Conservation (phyloP, 2,888 invertebrate species). For the Opisthograptis luteolata region DNA sequence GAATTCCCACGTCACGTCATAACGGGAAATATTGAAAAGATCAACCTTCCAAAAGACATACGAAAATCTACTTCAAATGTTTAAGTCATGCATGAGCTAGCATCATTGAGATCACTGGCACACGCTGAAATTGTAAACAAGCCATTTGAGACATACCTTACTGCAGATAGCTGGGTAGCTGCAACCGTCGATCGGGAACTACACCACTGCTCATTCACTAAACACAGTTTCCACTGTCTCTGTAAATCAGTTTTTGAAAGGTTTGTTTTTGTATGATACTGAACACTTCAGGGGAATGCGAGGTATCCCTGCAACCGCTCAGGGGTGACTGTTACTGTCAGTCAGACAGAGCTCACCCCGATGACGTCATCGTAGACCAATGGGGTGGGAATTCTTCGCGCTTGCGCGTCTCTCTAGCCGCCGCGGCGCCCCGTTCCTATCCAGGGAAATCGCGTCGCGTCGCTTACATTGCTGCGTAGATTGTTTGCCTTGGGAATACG, state of each 20-base stretch:
- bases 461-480: slow-evolving; percentile 65
- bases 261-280: slow-evolving; percentile 65
- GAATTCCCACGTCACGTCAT: slow-evolving; percentile 2
- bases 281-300: slow-evolving; percentile 51
- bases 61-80: slow-evolving; percentile 29
- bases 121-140: slow-evolving; percentile 66
- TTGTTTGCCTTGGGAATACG: slow-evolving; percentile 43
- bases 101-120: slow-evolving; percentile 62
- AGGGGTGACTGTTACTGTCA: slow-evolving; percentile 82
- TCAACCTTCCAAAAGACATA: slow-evolving; percentile 10
- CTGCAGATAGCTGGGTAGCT: slow-evolving; percentile 37
- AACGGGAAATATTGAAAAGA: slow-evolving; percentile 13
- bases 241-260: slow-evolving; percentile 50
- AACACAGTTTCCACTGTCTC: slow-evolving; percentile 55
- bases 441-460: slow-evolving; percentile 45
- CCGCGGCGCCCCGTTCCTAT: slow-evolving; percentile 70
- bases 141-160: slow-evolving; percentile 45
- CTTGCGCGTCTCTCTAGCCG: slow-evolving; percentile 76
- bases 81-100: slow-evolving; percentile 57
- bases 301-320: slow-evolving; percentile 64
- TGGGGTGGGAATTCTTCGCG: slow-evolving; percentile 70
- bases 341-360: slow-evolving; percentile 79
- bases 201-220: slow-evolving; percentile 47
- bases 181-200: slow-evolving; percentile 20
- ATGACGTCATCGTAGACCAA: slow-evolving; percentile 83